A percentile compares a stretch with the other conserved stretches of the same genome.
Conservation (phyloP, 2,888 invertebrate species). For the Hirtodrosophila alboralis region DNA sequence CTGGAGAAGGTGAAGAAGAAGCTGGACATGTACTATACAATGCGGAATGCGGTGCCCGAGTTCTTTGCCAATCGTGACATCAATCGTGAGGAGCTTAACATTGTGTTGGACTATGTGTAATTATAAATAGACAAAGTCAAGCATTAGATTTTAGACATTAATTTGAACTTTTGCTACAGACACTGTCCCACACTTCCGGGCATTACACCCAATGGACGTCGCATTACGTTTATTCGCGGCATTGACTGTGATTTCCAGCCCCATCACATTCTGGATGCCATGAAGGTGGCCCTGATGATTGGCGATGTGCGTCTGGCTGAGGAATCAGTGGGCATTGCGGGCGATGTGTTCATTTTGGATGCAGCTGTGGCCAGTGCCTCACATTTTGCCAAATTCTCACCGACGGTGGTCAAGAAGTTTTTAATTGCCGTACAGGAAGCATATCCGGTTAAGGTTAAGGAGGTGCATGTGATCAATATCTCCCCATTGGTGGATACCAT, state of each 20-base stretch:
- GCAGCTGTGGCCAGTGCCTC: conserved; percentile 91
- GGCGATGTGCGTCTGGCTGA: conserved; percentile 92
- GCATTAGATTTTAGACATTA: neutral
- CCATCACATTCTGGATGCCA: conserved; percentile 90
- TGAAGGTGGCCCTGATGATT: conserved; percentile 93
- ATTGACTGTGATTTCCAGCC: conserved; percentile 89
- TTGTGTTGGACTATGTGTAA: conserved; percentile 89
- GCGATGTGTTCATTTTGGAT: conserved; percentile 92
- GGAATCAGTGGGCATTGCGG: conserved; percentile 92
- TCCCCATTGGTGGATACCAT: conserved; percentile 93
- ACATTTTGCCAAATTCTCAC: conserved; percentile 94
- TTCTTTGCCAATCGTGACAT: conserved; percentile 92
- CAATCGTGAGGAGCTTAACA: conserved; percentile 88
- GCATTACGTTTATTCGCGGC: conserved; percentile 90
- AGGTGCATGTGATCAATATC: conserved; percentile 93
- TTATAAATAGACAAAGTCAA: conserved; percentile 73
- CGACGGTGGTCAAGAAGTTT: conserved; percentile 92
- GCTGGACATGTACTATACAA: conserved; percentile 94
- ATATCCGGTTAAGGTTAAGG: conserved; percentile 94
- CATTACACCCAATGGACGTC: conserved; percentile 91
- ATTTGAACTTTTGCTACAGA: conserved; percentile 82
- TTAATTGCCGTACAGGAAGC: conserved; percentile 94
- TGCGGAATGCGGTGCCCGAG: conserved; percentile 92
- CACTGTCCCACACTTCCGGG: conserved; percentile 92
- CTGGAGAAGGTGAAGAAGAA: conserved; percentile 93